Percentiles rank a stretch among this genome's conserved stretches.
Conservation (phyloP, 1,140 invertebrate species). For the Drosophila arizonae region DNA sequence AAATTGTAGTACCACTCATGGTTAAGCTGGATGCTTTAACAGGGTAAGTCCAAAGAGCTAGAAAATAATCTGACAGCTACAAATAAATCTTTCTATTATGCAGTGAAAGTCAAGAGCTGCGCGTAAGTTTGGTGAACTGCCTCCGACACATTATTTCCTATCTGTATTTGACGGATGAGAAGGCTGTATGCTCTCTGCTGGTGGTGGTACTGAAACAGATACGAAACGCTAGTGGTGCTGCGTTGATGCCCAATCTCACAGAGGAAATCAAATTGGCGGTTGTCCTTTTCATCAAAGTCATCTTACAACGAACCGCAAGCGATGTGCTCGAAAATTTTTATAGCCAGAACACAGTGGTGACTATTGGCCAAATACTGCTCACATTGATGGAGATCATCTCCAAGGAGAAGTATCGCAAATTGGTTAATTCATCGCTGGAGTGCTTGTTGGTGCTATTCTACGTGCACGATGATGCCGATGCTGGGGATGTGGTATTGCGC, state of each 20-base stretch:
- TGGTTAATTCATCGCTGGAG: constrained; percentile 55
- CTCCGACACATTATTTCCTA: constrained; percentile 60
- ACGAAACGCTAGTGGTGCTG: constrained; percentile 45
- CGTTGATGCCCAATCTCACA: constrained; percentile 53
- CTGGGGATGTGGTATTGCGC: constrained; percentile 71
- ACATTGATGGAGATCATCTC: constrained; percentile 65
- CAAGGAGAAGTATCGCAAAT: constrained; percentile 66
- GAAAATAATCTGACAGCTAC: not conserved
- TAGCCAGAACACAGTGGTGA: constrained; percentile 38
- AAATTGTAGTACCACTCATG: constrained; percentile 71
- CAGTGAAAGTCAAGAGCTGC: constrained; percentile 70
- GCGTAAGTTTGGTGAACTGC: constrained; percentile 61
- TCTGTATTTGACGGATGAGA: constrained; percentile 60
- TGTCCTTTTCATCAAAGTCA: constrained; percentile 57
- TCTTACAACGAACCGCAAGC: constrained; percentile 53
- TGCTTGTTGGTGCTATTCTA: constrained; percentile 72
- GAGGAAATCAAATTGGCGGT: constrained; percentile 79
- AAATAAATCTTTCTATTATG: not conserved
- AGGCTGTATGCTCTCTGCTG: constrained; percentile 66
- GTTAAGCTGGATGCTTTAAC: constrained; percentile 69
- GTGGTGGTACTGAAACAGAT: constrained; percentile 69
- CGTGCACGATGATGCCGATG: constrained; percentile 73
- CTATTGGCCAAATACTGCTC: constrained; percentile 68
- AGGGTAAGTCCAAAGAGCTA: constrained; percentile 42
- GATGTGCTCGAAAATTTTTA: constrained; percentile 76